Conservation (phyloP, 2,888 invertebrate genomes). For the Zeuzera pyrina region DNA sequence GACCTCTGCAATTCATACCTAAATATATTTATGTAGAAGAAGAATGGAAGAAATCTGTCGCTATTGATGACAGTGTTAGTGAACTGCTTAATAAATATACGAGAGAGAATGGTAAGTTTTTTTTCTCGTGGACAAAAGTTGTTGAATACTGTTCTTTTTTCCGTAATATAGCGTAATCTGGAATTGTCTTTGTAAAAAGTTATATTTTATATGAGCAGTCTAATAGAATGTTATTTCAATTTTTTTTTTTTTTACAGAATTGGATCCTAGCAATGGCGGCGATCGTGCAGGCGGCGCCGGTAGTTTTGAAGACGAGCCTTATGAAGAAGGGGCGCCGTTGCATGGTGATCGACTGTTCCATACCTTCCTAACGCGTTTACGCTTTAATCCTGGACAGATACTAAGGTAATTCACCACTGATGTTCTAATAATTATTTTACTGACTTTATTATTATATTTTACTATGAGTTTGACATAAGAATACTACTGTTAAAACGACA, state of each 20-base stretch:
- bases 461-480: too few species aligned
- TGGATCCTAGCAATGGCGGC: conserved; percentile 32
- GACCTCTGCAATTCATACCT: conserved; percentile 48
- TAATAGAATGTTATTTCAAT: too few species aligned
- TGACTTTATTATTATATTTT: too few species aligned
- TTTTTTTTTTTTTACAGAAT: conserved; percentile 24
- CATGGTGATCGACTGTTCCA: conserved; percentile 90
- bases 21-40: conserved; percentile 64
- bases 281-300: conserved; percentile 20
- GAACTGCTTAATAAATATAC: conserved; percentile 58
- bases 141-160: too few species aligned
- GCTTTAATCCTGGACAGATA: conserved; percentile 85
- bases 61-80: conserved; percentile 42
- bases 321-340: conserved; percentile 84
- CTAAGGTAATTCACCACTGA: conserved; percentile 76
- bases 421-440: too few species aligned
- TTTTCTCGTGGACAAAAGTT: neutral
- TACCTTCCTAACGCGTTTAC: conserved; percentile 81
- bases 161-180: too few species aligned
- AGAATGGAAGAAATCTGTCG: conserved; percentile 36
- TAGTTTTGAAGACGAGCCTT: conserved; percentile 78
- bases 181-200: too few species aligned
- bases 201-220: too few species aligned
- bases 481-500: too few species aligned
- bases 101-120: conserved; percentile 47